A percentile compares a stretch with the other conserved stretches of the same genome.
Conservation (phyloP, 1,140 invertebrate species). For the Eumeta japonica region DNA sequence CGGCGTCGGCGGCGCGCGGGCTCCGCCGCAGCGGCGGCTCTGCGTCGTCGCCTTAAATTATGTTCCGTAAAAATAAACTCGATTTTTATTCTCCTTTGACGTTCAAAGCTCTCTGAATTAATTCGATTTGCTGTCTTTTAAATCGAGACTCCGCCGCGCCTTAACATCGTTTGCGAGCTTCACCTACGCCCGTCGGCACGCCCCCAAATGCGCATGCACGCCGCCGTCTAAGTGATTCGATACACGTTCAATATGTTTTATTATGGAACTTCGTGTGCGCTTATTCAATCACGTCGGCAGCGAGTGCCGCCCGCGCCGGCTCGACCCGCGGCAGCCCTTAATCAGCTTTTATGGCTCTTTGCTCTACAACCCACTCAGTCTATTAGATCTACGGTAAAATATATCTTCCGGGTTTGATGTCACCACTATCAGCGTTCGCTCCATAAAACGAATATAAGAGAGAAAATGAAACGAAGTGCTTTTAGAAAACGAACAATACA, state of each 20-base stretch:
- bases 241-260: slow-evolving; percentile 57
- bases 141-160: slow-evolving; percentile 38
- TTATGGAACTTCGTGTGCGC: slow-evolving; percentile 43
- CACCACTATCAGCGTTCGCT: no score
- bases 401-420: no score
- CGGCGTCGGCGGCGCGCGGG: slow-evolving; percentile 36
- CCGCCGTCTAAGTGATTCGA: slow-evolving; percentile 50
- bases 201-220: slow-evolving; percentile 42
- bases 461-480: no score
- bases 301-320: slow-evolving; percentile 22
- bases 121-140: slow-evolving; percentile 54
- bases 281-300: slow-evolving; percentile 52
- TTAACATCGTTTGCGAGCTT: slow-evolving; percentile 48
- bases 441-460: no score
- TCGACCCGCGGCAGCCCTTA: slow-evolving; percentile 11
- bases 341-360: slow-evolving; percentile 45
- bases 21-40: slow-evolving; percentile 27
- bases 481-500: no score
- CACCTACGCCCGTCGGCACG: slow-evolving; percentile 46
- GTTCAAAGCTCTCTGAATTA: slow-evolving; percentile 44
- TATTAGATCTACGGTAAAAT: no score
- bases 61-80: slow-evolving; percentile 41
- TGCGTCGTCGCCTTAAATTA: slow-evolving; percentile 40
- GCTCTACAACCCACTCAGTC: no score
- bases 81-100: slow-evolving; percentile 41